Base-by-base conservation (phyloP, 2,888 invertebrate species). In the Hololepta plana region DNA sequence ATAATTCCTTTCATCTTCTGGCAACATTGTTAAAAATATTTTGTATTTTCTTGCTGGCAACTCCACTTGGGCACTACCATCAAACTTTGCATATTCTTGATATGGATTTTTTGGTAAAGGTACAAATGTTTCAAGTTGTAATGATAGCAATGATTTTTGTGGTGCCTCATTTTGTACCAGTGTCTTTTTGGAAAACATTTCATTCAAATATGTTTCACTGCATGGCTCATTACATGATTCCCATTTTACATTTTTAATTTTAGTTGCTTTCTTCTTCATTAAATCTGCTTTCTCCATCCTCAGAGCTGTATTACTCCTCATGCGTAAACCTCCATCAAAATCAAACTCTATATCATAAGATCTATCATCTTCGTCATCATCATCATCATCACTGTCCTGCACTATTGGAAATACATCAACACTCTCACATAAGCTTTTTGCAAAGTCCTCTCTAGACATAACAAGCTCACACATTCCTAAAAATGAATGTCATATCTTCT, bases 1-100 rank as follows among this genome's bases (percentile, higher is more conserved):
- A 56, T 84, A 88, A 38, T 74, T 72, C 35, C 84, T 69, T 35
- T 82, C 72, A 29, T 74, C 73, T 34, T 73, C 72, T 1, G 80
- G 69, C 14, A 87, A 58, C 77, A 91, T 84, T 25, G 82, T 82
- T 49, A 93, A 66, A 46, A 80, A 93, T 36, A 95, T 90, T 46
- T 77, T 77, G 43, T 88, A 87, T 37, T 75, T 77, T 49, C 84
- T 81, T 1, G 73, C 75, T 12, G 76, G 70, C 25, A 79, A 59
- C 13, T 76, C 79, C 28, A 77, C 62, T 51, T 82, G 84, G 16
- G 76, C 74, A 32, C 74, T 79, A 34, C 91, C 91, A 60, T 93
- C 91, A 53, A 80, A 93, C 54, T 79, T 81, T 3, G 87, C 81
- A 60, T 76, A 95, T 44, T 82, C 80, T 34, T 79, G 65, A 54